These are phyloP conservation scores for Hypomecis punctinalis DNA, from an alignment of 2,888 invertebrate species.

Conservation along the genomic window DNA sequence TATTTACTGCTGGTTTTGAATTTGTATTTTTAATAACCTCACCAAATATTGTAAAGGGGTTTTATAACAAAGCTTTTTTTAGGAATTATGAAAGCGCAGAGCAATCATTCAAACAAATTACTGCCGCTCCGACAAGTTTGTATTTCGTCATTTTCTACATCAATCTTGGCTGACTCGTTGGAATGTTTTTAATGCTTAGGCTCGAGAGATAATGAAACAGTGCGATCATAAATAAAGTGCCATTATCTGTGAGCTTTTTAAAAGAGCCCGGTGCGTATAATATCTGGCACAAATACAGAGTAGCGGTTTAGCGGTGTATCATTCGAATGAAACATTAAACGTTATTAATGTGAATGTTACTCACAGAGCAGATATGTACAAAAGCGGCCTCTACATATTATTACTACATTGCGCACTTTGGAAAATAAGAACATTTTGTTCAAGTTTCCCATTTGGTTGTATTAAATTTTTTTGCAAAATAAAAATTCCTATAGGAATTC, in stretches of 20 bases:
- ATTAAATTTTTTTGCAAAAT: too few relatives aligned
- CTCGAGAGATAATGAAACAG: slow-evolving; percentile 38
- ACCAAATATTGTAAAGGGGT: slow-evolving; percentile 27
- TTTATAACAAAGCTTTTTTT: slow-evolving; percentile 10
- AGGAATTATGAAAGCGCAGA: slow-evolving; percentile 19
- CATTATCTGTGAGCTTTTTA: slow-evolving; percentile 37
- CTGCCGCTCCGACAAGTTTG: slow-evolving; percentile 23
- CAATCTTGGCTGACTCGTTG: slow-evolving; percentile 33
- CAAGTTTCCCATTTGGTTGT: too few relatives aligned
- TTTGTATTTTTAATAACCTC: slow-evolving; percentile 37
- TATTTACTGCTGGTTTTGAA: slow-evolving; percentile 52
- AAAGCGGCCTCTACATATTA: too few relatives aligned
- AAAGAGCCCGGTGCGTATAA: slow-evolving; percentile 34
- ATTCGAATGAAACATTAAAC: slow-evolving; percentile 69
- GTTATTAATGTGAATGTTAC: slow-evolving; percentile 65
- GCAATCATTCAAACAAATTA: slow-evolving; percentile 27
- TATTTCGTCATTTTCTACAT: slow-evolving; percentile 35
- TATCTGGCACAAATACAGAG: slow-evolving; percentile 40
- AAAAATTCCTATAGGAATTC: too few relatives aligned
- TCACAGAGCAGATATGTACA: too few relatives aligned
- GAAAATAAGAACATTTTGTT: too few relatives aligned
- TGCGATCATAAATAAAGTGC: slow-evolving; percentile 46
- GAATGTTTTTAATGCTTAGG: slow-evolving; percentile 34
- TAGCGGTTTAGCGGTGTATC: slow-evolving; percentile 52
- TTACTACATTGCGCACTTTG: too few relatives aligned